These are phyloP conservation scores for Polypedilum vanderplanki DNA, from an alignment of 1,140 invertebrate species.

Conservation along the genomic window DNA sequence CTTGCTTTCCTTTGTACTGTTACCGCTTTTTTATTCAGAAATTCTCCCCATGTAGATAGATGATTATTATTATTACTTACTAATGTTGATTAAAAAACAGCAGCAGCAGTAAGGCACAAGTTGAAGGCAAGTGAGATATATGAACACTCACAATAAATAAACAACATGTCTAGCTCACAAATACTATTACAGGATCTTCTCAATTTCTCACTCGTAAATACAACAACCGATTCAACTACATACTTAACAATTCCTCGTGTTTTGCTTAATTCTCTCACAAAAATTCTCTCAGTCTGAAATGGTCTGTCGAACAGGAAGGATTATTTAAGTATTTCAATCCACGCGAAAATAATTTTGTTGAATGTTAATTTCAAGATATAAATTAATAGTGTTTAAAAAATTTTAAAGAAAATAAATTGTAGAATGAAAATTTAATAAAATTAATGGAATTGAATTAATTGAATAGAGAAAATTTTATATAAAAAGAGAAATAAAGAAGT, in stretches of 20 bases:
- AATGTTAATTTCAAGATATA: no score
- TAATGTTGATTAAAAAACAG: slow-evolving; percentile 10
- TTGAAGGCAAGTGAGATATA: no score
- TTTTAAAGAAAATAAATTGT: no score
- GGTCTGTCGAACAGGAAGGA: no score
- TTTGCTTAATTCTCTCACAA: neutral
- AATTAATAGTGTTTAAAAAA: no score
- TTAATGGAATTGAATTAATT: no score
- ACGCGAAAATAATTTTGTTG: no score
- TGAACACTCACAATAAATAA: no score
- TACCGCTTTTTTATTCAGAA: slow-evolving; percentile 7
- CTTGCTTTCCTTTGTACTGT: neutral
- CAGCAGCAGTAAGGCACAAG: neutral
- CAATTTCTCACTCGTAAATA: neutral
- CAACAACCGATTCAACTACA: neutral
- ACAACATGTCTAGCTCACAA: neutral
- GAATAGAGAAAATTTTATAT: neutral
- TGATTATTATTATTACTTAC: neutral
- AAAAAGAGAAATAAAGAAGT: neutral
- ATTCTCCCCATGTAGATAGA: neutral
- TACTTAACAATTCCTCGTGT: neutral
- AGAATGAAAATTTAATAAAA: no score
- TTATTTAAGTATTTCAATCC: no score
- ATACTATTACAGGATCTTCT: neutral
- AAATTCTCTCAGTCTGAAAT: neutral